Evolutionary conservation across 2,113 vertebrate species (phyloP).

Genomic region (Mustelus asterias): DNA sequence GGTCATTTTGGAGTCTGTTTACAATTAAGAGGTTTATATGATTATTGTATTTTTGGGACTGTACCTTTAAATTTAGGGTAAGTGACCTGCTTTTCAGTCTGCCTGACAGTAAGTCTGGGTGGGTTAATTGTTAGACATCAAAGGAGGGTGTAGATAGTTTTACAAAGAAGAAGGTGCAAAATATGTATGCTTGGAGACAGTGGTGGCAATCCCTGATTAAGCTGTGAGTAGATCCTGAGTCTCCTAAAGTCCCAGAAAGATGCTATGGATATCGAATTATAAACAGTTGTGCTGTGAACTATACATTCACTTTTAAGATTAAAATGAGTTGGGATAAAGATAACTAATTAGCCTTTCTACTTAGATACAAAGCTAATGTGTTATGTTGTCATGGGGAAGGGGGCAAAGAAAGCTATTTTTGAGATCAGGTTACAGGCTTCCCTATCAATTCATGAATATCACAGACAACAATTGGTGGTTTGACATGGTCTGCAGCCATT

Average conservation of each 20-base stretch:
- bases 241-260: not conserved
- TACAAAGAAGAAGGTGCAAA: too few relatives aligned
- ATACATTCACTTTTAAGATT: not conserved
- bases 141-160: not conserved
- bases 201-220: not conserved
- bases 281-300: not conserved
- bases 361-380: not conserved
- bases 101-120: not conserved
- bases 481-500: not conserved
- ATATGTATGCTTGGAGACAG: too few relatives aligned
- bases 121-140: not conserved
- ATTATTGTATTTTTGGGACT: not conserved
- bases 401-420: not conserved
- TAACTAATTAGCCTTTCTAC: not conserved
- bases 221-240: not conserved
- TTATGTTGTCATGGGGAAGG: not conserved
- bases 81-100: not conserved
- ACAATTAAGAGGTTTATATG: not conserved
- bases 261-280: not conserved
- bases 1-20: not conserved
- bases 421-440: not conserved
- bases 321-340: not conserved
- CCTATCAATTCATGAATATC: not conserved
- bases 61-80: not conserved
- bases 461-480: not conserved